Conservation (phyloP, 2,113 vertebrate species). For the Cranoglanis bouderius region DNA sequence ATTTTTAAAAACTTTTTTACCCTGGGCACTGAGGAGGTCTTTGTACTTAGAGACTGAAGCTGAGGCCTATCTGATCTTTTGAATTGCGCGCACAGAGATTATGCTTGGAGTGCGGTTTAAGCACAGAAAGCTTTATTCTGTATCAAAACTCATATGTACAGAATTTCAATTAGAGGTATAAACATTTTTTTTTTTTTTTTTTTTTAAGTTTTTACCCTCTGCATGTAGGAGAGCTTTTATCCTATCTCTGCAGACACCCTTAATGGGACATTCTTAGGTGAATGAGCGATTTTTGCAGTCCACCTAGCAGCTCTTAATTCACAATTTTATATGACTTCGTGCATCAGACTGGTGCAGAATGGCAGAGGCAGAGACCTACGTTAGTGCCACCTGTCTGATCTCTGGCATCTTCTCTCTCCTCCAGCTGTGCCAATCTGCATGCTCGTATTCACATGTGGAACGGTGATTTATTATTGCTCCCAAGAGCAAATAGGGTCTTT, state of each 20-base stretch:
- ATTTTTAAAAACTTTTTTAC: constrained; percentile 43
- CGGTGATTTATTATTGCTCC: not conserved
- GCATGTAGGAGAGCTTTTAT: not conserved
- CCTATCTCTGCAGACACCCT: not conserved
- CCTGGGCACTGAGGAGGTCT: not conserved
- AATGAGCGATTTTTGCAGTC: constrained; percentile 16
- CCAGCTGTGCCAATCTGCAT: constrained; percentile 13
- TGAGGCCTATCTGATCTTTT: constrained; percentile 35
- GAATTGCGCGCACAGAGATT: constrained; percentile 21
- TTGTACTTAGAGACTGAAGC: constrained; percentile 15
- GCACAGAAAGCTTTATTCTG: constrained; percentile 32
- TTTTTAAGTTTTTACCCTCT: not conserved
- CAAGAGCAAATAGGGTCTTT: constrained; percentile 24
- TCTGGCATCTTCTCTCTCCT: not conserved
- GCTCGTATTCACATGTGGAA: not conserved
- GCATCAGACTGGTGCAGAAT: not conserved
- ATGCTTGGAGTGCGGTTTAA: constrained; percentile 26
- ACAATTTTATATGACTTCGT: constrained; percentile 6
- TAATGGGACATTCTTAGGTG: not conserved
- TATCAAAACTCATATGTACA: not conserved
- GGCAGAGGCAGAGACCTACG: not conserved
- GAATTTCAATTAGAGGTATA: constrained; percentile 10
- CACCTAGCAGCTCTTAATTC: not conserved
- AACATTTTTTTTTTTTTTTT: not conserved
- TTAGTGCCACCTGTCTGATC: constrained; percentile 33